Evolutionary conservation across 2,797 vertebrate genomes (phyloP), one percentile per base, ranked within the genome.

Genomic region (Basileuterus tristriatus): DNA sequence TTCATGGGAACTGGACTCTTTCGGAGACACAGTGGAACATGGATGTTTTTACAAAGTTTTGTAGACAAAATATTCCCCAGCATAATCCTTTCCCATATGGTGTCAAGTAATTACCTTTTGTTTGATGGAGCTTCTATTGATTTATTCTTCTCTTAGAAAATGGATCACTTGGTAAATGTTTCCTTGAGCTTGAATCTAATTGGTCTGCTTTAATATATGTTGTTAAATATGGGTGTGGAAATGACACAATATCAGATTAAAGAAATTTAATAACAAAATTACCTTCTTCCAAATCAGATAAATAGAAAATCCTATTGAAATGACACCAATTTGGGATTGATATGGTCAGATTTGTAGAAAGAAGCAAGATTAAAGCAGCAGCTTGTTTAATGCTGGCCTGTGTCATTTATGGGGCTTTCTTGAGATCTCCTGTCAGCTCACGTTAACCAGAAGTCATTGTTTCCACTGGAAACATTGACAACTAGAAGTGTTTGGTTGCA

Each of bases 381-480:
- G 60, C 89, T 96, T 93, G 43, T 92, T 96, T 95, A 90, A 60
- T 85, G 55, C 68, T 87, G 72, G 36, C 41, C 71, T 34, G 20
- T 32, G 53, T 96, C 19, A 0, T 96, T 97, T 96, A 50, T 46
- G 62, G 72, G 76, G 78, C 39, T 86, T 96, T 96, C 69, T 32
- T 70, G 91, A 95, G 83, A 69, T 95, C 55, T 94, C 46, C 83
- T 97, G 96, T 96, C 96, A 96, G 71, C 67, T 85, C 74, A 71
- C 0, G 2, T 95, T 97, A 96, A 97, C 53, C 96, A 95, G 94
- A 94, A 97, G 86, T 96, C 95, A 96, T 96, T 94, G 94, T 94
- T 96, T 96, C 93, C 32, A 23, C 27, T 94, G 92, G 74, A 96
- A 94, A 81, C 91, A 65, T 5, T 95, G 95, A 96, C 94, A 96